Evolutionary conservation across 2,797 vertebrate genomes (phyloP).

Genomic region (Margarornis squamiger): DNA sequence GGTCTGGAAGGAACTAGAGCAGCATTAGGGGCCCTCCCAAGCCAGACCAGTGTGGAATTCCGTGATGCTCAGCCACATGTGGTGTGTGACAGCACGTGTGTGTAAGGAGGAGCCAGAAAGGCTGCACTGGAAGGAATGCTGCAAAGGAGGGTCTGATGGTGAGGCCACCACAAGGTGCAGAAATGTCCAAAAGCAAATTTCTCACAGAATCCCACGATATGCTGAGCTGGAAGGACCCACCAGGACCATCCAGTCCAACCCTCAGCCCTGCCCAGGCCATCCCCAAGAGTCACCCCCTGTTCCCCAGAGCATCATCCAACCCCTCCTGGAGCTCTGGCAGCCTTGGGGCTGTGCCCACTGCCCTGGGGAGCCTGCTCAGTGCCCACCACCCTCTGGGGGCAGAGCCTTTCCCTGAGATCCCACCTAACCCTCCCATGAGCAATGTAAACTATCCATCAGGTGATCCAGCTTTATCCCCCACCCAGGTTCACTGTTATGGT

Average conservation of each 20-base stretch:
- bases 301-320: neutral
- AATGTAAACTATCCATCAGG: neutral
- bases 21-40: fast-evolving
- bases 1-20: neutral
- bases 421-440: neutral
- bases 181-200: fast-evolving
- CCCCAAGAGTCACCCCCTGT: neutral
- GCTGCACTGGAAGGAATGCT: neutral
- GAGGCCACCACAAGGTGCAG: fast-evolving
- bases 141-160: neutral
- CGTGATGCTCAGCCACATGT: fast-evolving
- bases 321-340: neutral
- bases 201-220: neutral
- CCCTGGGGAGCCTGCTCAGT: neutral
- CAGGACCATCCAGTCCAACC: neutral
- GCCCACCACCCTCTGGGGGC: neutral
- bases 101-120: fast-evolving
- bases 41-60: fast-evolving
- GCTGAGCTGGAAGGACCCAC: neutral
- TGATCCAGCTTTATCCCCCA: fast-evolving
- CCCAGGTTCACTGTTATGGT: fast-evolving
- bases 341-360: neutral
- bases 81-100: fast-evolving
- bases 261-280: neutral
- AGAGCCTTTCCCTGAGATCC: neutral